Evolutionary conservation across 2,888 invertebrate species (phyloP).

Genomic region (Drosophila maculinotata): DNA sequence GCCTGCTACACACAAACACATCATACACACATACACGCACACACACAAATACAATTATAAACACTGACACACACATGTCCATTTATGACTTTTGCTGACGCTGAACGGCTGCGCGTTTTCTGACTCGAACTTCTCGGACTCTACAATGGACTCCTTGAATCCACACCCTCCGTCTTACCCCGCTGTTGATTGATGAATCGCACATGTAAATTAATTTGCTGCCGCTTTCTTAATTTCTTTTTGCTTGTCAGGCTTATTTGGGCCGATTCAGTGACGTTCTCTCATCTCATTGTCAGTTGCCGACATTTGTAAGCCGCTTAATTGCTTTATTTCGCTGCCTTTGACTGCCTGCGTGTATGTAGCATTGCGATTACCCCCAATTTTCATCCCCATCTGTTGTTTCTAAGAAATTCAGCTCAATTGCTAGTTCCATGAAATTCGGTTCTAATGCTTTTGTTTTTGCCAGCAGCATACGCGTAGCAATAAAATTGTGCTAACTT

Average conservation of each 20-base stretch:
- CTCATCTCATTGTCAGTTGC: slow-evolving; percentile 55
- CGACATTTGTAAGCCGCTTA: slow-evolving; percentile 80
- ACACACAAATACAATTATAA: slow-evolving; percentile 3
- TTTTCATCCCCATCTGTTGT: slow-evolving; percentile 1
- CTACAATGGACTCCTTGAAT: slow-evolving; percentile 8
- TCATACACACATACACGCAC: slow-evolving; percentile 2
- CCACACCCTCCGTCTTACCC: not conserved
- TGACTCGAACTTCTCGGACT: slow-evolving; percentile 26
- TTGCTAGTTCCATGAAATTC: slow-evolving; percentile 37
- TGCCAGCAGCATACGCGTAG: slow-evolving; percentile 8
- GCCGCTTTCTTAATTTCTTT: slow-evolving; percentile 78
- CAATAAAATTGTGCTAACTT: slow-evolving; percentile 28
- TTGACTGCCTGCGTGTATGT: slow-evolving; percentile 28
- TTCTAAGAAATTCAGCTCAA: slow-evolving; percentile 37
- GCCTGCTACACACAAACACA: slow-evolving; percentile 55
- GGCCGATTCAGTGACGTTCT: slow-evolving; percentile 44
- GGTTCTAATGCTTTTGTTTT: slow-evolving; percentile 20
- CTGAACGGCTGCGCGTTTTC: slow-evolving; percentile 54
- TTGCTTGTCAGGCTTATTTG: slow-evolving; percentile 75
- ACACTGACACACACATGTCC: slow-evolving; percentile 36
- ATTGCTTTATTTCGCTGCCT: slow-evolving; percentile 78
- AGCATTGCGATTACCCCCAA: slow-evolving; percentile 16
- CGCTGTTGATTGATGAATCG: slow-evolving; percentile 78
- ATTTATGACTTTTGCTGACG: slow-evolving; percentile 75
- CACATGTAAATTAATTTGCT: slow-evolving; percentile 81